A percentile compares a stretch with the other conserved stretches of the same genome.
These are phyloP conservation scores for Piprites chloris DNA, from an alignment of 2,113 vertebrate species.

Conservation along the genomic window DNA sequence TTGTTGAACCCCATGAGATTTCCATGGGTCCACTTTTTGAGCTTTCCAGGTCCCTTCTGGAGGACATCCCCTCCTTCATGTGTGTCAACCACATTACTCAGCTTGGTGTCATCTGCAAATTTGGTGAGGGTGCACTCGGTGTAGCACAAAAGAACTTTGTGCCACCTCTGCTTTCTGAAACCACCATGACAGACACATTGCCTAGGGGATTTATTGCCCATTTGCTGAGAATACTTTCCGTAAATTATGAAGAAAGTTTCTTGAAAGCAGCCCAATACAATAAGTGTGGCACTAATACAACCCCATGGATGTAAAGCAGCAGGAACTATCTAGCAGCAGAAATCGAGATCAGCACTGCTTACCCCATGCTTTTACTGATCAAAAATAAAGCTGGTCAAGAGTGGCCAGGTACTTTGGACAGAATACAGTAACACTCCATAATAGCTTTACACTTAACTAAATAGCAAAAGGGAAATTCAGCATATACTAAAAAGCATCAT, in stretches of 20 bases:
- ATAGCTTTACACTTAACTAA: background rate
- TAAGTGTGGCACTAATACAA: background rate
- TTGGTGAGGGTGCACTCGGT: background rate
- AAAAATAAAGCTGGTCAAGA: background rate
- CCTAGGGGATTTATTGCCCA: background rate
- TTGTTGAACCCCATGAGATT: background rate
- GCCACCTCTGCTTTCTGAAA: background rate
- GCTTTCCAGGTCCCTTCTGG: background rate
- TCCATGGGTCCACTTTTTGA: background rate
- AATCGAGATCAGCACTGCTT: background rate
- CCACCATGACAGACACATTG: background rate
- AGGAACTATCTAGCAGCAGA: background rate
- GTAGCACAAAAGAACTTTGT: background rate
- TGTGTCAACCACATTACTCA: background rate
- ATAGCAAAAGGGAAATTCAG: background rate
- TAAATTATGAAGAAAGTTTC: background rate
- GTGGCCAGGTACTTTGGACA: background rate
- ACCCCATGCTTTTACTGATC: background rate
- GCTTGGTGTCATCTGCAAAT: background rate
- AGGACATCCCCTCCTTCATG: background rate
- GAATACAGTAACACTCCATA: background rate
- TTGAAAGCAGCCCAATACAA: background rate
- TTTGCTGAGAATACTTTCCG: background rate
- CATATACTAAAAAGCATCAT: background rate
- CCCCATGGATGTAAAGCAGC: background rate